A percentile compares a stretch with the other conserved stretches of the same genome.
phyloP scores from a whole-genome alignment of 2,113 vertebrate genomes.

The Colinus virginianus region DNA sequence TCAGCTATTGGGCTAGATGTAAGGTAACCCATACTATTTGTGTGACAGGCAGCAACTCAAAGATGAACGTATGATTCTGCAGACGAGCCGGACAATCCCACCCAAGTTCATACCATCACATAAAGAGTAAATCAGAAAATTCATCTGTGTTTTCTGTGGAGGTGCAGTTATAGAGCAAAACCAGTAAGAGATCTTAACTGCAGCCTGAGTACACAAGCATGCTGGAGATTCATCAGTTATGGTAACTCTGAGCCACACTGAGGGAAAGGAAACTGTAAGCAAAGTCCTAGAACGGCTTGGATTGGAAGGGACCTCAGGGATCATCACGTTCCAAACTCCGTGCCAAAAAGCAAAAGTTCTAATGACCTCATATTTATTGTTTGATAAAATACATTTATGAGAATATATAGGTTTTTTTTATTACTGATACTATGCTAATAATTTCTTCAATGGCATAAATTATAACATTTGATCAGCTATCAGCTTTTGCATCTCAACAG shows the following conservation, averaged over 20 bases:
- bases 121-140: background rate
- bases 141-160: background rate
- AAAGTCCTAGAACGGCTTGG: background rate
- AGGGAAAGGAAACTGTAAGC: background rate
- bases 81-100: background rate
- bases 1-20: background rate
- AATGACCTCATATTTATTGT: background rate
- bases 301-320: no score
- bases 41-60: background rate
- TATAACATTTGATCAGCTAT: background rate
- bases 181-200: background rate
- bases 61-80: background rate
- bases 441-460: background rate
- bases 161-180: background rate
- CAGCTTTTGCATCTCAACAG: background rate
- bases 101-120: background rate
- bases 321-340: no score
- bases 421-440: background rate
- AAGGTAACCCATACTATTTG: background rate
- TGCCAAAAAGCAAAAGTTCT: background rate
- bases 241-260: background rate
- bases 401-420: background rate
- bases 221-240: background rate
- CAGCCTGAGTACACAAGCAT: background rate
- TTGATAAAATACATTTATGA: background rate